Percentiles rank a stretch among this genome's conserved stretches.
phyloP scores from a whole-genome alignment of 1,140 invertebrate species.

The Cydia pomonella region DNA sequence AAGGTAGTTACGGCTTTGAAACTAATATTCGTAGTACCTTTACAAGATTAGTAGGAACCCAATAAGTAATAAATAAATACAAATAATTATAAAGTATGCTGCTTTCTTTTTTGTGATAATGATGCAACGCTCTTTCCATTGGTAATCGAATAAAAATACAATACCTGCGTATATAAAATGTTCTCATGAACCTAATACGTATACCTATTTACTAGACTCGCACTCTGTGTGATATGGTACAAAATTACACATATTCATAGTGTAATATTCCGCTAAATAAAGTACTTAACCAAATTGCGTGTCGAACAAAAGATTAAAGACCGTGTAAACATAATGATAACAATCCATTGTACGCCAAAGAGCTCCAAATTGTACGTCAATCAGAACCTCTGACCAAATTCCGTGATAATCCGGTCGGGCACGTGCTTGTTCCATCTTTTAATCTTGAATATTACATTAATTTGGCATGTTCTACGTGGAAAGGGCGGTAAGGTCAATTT shows the following conservation, averaged over 20 bases:
- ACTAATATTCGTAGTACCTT: neutral
- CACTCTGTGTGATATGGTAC: neutral
- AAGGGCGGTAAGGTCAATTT: conserved; percentile 59
- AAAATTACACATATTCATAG: neutral
- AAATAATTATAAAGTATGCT: too few relatives aligned
- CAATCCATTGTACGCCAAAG: conserved; percentile 64
- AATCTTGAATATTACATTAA: conserved; percentile 72
- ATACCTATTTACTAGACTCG: too few relatives aligned
- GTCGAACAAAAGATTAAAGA: conserved; percentile 42
- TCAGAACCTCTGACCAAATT: conserved; percentile 58
- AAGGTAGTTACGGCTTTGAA: neutral
- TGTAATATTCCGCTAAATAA: conserved; percentile 4
- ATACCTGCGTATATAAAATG: too few relatives aligned
- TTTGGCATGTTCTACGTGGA: conserved; percentile 63
- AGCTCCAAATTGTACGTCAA: conserved; percentile 64
- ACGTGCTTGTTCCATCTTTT: conserved; percentile 46
- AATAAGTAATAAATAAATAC: too few relatives aligned
- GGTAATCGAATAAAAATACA: too few relatives aligned
- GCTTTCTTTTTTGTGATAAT: too few relatives aligned
- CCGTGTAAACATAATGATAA: conserved; percentile 65
- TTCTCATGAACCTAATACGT: too few relatives aligned
- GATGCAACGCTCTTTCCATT: too few relatives aligned
- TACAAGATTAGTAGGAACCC: too few relatives aligned
- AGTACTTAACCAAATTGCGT: conserved; percentile 16
- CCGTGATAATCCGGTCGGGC: conserved; percentile 49